A percentile compares a stretch with the other conserved stretches of the same genome.
phyloP scores from a whole-genome alignment of 2,888 invertebrate species.

The Meganola albula region DNA sequence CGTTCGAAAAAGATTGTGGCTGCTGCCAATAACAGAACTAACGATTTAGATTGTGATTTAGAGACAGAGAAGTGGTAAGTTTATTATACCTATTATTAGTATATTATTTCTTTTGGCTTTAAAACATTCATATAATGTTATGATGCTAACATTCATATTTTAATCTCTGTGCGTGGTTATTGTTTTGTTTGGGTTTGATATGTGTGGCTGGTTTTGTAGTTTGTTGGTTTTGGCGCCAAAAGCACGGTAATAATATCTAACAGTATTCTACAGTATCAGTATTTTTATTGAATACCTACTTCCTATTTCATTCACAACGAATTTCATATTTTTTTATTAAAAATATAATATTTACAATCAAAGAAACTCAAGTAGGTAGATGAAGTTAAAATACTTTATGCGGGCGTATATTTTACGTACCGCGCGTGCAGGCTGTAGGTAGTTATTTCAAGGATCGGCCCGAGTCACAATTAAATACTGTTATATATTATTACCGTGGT shows the following conservation, averaged over 20 bases:
- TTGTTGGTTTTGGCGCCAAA: constrained; percentile 2
- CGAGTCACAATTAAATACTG: constrained; percentile 2
- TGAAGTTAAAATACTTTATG: constrained; percentile 3
- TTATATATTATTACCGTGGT: background rate
- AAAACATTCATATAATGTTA: background rate
- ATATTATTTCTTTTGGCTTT: too few relatives aligned
- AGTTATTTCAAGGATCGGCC: constrained; percentile 1
- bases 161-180: background rate
- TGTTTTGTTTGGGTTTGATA: constrained; percentile 1
- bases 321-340: constrained; percentile 1
- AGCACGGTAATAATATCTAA: background rate
- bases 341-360: background rate
- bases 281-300: constrained; percentile 1
- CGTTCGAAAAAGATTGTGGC: constrained; percentile 8
- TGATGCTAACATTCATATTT: constrained; percentile 2
- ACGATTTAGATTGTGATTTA: too few relatives aligned
- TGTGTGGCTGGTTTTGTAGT: background rate
- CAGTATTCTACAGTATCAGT: background rate
- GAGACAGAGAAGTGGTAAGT: too few relatives aligned
- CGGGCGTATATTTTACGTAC: constrained; percentile 1
- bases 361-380: constrained; percentile 2
- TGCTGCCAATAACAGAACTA: too few relatives aligned
- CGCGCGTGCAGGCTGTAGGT: constrained; percentile 2
- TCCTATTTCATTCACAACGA: constrained; percentile 2
- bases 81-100: too few relatives aligned